Evolutionary conservation across 2,888 invertebrate genomes (phyloP).

Genomic region (Euplexia lucipara): DNA sequence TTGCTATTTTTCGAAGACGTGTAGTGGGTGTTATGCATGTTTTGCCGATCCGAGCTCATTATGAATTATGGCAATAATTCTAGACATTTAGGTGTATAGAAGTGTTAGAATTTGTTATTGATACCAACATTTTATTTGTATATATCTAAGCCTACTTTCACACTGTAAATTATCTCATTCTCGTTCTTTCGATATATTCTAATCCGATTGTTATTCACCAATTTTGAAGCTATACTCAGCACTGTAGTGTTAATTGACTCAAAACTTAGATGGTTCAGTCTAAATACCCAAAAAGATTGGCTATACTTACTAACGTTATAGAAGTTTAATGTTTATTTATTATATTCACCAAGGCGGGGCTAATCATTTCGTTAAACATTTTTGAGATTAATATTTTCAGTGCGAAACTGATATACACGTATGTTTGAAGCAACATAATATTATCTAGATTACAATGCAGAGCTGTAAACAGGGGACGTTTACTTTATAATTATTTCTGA

Average conservation of each 20-base stretch:
- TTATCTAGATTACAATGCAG: neutral
- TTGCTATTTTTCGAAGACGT: too few species aligned
- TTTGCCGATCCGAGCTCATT: too few species aligned
- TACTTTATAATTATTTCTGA: neutral
- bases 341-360: conserved; percentile 9
- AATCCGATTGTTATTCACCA: conserved; percentile 12
- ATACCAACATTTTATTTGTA: too few species aligned
- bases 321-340: conserved; percentile 24
- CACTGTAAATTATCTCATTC: neutral
- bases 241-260: conserved; percentile 33
- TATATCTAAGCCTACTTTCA: neutral
- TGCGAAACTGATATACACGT: conserved; percentile 15
- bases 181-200: neutral
- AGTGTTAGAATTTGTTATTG: too few species aligned
- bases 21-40: too few species aligned
- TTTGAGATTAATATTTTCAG: conserved; percentile 15
- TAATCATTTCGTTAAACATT: conserved; percentile 45
- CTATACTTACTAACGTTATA: conserved; percentile 41
- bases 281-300: conserved; percentile 52
- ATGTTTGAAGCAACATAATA: neutral
- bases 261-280: conserved; percentile 36
- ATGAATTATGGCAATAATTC: too few species aligned
- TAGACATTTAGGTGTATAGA: too few species aligned
- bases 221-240: conserved; percentile 24
- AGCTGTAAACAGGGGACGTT: conserved; percentile 12